Percentiles rank a stretch among this genome's conserved stretches.
Conservation (phyloP, 1,140 invertebrate genomes). For the Drosophila pruinosa region DNA sequence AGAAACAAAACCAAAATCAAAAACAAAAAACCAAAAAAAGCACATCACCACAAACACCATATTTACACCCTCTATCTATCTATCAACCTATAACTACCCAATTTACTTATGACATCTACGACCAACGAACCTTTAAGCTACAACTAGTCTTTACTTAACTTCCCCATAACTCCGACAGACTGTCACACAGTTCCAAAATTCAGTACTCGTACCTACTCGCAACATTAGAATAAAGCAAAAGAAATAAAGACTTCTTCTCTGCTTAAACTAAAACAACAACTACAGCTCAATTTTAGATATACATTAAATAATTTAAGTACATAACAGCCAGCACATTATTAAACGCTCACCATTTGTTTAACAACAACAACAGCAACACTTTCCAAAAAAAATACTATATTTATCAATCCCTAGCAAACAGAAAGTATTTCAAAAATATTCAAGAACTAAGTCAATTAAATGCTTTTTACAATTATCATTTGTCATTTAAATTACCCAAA, state of each 20-base stretch:
- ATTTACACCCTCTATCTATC: slow-evolving; percentile 37
- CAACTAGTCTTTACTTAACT: not conserved
- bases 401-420: slow-evolving; percentile 3
- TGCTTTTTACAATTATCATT: slow-evolving; percentile 68
- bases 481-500: slow-evolving; percentile 51
- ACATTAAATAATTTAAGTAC: slow-evolving; percentile 55
- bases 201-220: slow-evolving; percentile 4
- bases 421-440: slow-evolving; percentile 9
- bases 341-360: slow-evolving; percentile 55
- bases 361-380: slow-evolving; percentile 24
- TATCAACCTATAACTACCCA: slow-evolving; percentile 9
- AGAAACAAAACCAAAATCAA: slow-evolving; percentile 32
- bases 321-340: slow-evolving; percentile 67
- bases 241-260: not conserved
- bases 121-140: not conserved
- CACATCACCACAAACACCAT: slow-evolving; percentile 12
- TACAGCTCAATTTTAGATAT: slow-evolving; percentile 49
- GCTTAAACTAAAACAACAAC: slow-evolving; percentile 41
- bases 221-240: slow-evolving; percentile 14
- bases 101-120: slow-evolving; percentile 3
- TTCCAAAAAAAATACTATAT: slow-evolving; percentile 28
- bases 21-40: slow-evolving; percentile 17
- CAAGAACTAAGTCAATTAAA: slow-evolving; percentile 26
- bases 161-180: slow-evolving; percentile 22
- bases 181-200: slow-evolving; percentile 1